A percentile compares a stretch with the other conserved stretches of the same genome.
Evolutionary conservation across 2,797 vertebrate species (phyloP).

Genomic region (Chelmon rostratus): DNA sequence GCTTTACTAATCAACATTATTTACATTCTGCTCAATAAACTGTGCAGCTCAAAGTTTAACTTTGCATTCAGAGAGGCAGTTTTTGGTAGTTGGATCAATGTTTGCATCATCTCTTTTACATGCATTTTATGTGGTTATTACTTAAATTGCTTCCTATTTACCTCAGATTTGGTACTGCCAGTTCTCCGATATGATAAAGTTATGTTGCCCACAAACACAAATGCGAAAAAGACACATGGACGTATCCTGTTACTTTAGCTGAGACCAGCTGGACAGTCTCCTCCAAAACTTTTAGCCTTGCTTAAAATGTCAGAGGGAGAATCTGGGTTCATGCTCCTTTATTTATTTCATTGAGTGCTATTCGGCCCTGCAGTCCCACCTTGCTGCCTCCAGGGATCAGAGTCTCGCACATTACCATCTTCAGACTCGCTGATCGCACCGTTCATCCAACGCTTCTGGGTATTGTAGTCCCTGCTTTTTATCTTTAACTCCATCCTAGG

Average conservation of each 20-base stretch:
- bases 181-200: background rate
- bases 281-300: background rate
- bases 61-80: background rate
- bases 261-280: background rate
- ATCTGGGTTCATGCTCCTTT: conserved; percentile 15
- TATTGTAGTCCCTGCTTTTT: conserved; percentile 39
- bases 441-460: conserved; percentile 30
- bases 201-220: background rate
- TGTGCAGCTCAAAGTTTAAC: background rate
- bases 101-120: background rate
- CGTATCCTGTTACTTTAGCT: too few relatives aligned
- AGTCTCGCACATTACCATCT: conserved; percentile 25
- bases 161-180: background rate
- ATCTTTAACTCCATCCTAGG: conserved; percentile 18
- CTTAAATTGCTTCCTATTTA: background rate
- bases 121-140: background rate
- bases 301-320: conserved; percentile 2
- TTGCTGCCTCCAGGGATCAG: conserved; percentile 9
- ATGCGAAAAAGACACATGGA: background rate
- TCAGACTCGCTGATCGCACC: conserved; percentile 5
- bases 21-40: background rate
- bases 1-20: background rate
- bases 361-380: conserved; percentile 4
- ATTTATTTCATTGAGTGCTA: background rate
- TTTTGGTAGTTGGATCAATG: background rate